Conservation (phyloP, 1,140 invertebrate genomes). For the Zaprionus davidi region DNA sequence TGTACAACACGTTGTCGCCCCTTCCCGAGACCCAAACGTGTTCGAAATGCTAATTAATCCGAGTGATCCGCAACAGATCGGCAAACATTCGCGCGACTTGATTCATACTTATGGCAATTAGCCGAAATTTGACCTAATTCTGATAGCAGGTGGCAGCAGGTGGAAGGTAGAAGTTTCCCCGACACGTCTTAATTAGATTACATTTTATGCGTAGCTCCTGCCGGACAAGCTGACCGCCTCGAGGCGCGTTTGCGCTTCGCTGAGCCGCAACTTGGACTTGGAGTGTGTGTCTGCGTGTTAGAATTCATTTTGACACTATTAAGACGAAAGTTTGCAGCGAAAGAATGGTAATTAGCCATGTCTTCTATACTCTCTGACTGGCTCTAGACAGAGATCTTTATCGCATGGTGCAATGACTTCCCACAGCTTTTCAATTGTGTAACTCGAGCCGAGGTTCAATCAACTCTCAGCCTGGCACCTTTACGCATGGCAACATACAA, state of each 20-base stretch:
- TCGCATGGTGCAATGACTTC: constrained; percentile 77
- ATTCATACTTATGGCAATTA: constrained; percentile 78
- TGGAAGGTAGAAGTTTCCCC: neutral
- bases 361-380: constrained; percentile 13
- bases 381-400: constrained; percentile 57
- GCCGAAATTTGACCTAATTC: constrained; percentile 66
- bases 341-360: constrained; percentile 74
- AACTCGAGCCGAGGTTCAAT: constrained; percentile 74
- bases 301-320: constrained; percentile 81
- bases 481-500: constrained; percentile 71
- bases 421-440: constrained; percentile 77
- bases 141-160: neutral
- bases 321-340: constrained; percentile 47
- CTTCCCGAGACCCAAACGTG: constrained; percentile 55
- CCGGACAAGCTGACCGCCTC: neutral
- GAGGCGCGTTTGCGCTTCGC: constrained; percentile 26
- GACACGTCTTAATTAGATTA: constrained; percentile 17
- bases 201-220: neutral
- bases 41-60: constrained; percentile 75
- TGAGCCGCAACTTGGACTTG: constrained; percentile 19
- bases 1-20: constrained; percentile 72
- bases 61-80: constrained; percentile 6
- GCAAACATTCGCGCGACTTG: constrained; percentile 56
- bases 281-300: constrained; percentile 57
- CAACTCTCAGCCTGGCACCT: constrained; percentile 74